Base-by-base conservation (phyloP, 2,113 vertebrate genomes). In the crab-eating macaque (Macaca fascicularis) region DNA sequence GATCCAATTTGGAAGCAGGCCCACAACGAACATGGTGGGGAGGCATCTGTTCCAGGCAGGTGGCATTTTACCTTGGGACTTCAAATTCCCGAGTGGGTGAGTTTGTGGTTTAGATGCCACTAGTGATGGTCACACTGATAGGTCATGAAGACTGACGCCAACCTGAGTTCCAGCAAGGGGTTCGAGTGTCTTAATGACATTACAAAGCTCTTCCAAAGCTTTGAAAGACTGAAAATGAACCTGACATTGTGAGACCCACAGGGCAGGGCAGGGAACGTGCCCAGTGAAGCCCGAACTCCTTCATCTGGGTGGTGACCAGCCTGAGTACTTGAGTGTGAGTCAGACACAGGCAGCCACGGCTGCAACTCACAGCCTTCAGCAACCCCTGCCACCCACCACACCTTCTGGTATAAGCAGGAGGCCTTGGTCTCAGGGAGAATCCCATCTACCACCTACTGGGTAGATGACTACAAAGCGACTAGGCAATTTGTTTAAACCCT, bases 311-410 rank as follows among this genome's bases (percentile, higher is more conserved):
- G 23, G 59, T 19, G 20, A 48, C 30, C n/a, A 55, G 48, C 52
- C 50, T 8, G 52, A 81, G 81, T 27, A n/a, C 35, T 8, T 0
- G 4, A 67, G 43, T 13, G 38, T 35, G 14, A 27, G 25, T 23
- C 16, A 2, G 32, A 43, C 3, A 2, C 7, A 12, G 80, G 27
- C 19, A 23, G 35, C 8, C 0, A 0, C 0, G 0, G 6, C 55
- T 55, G 69, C 11, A 8, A 20, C 78, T 52, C 27, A 40, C 27
- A 11, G 59, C 13, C 50, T 76, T 48, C 52, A 11, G n/a, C 45
- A 3, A 4, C 25, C 22, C 2, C n/a, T 79, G 40, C 23, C 57
- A 38, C 25, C 40, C 19, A 23, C 2, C 69, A 22, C 45, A 48
- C 9, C 35, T 55, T 35, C 40, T 9, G 0, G 20, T 23, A 57